Conservation (phyloP, 2,888 invertebrate genomes). For the Scaptomyza cyrtandrae region DNA sequence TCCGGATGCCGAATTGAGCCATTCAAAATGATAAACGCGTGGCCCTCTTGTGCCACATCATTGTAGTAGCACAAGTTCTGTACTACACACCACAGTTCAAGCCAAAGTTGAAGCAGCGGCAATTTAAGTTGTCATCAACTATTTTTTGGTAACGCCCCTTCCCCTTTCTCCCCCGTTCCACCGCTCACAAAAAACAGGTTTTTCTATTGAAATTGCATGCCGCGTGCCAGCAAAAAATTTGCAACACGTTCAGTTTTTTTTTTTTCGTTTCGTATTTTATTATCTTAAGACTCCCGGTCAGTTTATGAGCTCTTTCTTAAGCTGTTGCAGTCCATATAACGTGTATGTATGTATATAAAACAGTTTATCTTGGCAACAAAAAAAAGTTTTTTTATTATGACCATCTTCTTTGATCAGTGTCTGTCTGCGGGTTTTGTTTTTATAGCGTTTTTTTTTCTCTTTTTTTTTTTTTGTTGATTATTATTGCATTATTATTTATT, state of each 20-base stretch:
- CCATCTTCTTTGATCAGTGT: slow-evolving; percentile 2
- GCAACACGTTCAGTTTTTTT: slow-evolving; percentile 48
- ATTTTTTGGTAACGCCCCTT: not conserved
- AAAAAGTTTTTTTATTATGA: slow-evolving; percentile 31
- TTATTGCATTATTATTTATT: slow-evolving; percentile 68
- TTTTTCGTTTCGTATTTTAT: slow-evolving; percentile 19
- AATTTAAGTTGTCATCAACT: slow-evolving; percentile 25
- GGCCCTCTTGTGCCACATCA: not conserved
- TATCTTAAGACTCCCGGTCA: slow-evolving; percentile 5
- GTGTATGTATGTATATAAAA: slow-evolving; percentile 19
- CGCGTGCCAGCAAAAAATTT: slow-evolving; percentile 18
- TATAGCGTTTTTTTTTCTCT: slow-evolving; percentile 9
- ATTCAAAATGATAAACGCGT: slow-evolving; percentile 63
- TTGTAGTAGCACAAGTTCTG: not conserved
- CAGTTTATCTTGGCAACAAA: slow-evolving; percentile 35
- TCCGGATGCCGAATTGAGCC: slow-evolving; percentile 57
- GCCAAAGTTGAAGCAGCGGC: not conserved
- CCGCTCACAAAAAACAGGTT: not conserved
- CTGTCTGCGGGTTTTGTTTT: slow-evolving; percentile 13
- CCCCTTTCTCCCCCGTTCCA: no score
- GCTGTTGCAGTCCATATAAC: slow-evolving; percentile 40
- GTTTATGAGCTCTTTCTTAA: slow-evolving; percentile 27
- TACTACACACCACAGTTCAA: not conserved
- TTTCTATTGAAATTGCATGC: slow-evolving; percentile 9
- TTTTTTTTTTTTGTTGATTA: slow-evolving; percentile 35